Base-by-base conservation (phyloP, 2,888 invertebrate genomes). In the Tanypteryx hageni region DNA sequence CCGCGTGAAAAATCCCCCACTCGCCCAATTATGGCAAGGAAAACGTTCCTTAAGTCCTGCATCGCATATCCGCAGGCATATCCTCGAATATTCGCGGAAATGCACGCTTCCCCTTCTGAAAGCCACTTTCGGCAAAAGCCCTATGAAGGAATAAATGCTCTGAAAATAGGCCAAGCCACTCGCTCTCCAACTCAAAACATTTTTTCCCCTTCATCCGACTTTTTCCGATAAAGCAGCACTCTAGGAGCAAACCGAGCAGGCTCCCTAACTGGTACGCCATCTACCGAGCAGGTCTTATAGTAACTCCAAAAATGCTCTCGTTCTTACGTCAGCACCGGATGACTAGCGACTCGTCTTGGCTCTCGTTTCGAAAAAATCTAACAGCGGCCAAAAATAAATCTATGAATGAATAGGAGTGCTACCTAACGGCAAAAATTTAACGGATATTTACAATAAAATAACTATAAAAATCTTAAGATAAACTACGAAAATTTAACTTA, bases 251-350 rank as follows among this genome's bases (percentile, higher is more conserved):
- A 59, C 86, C 64, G 44, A 18, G 86, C 0, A 31, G 31, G 7
- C 89, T 68, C 61, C 59, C 61, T 89, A 68, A 8, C 89, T 56
- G 44, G 64, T 64, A 61, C 64, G 64, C 89, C 89, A 89, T 89
- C 89, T 89, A 44, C 68, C 64, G 89, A 68, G 89, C 89, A 44
- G 64, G 64, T 11, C 64, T 68, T 64, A 64, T 31, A 89, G 89
- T 64, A 89, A 89, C 64, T 44, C 64, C 89, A 18, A 68, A 68
- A 89, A 86, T 59, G 61, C 61, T 27, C 22, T 58, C 22, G 18
- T 27, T n/a, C 76, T 76, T 76, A 76, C 89, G 57, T 56, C 89
- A 61, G 13, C 86, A 18, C 5, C n/a, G 22, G 61, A 61, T 89
- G 64, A 44, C 68, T 76, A 22, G 68, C 68, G 68, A 44, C 22